A percentile compares a stretch with the other conserved stretches of the same genome.
phyloP scores from a whole-genome alignment of 2,888 invertebrate species.

The Lutraria lutraria region DNA sequence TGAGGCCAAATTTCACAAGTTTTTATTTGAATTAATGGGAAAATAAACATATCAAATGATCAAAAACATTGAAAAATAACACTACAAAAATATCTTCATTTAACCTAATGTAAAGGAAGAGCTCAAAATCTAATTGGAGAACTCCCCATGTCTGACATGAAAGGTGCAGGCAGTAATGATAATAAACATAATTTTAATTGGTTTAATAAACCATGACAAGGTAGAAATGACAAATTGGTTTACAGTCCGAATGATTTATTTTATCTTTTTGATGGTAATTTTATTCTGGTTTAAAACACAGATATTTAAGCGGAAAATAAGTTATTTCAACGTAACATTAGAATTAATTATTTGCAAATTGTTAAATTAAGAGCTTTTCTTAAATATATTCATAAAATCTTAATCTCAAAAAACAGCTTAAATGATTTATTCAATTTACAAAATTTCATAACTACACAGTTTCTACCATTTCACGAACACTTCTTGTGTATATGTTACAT shows the following conservation, averaged over 20 bases:
- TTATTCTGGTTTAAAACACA: neutral
- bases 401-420: no score
- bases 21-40: conserved; percentile 28
- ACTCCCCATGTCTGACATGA: neutral
- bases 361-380: no score
- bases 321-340: no score
- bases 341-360: no score
- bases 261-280: neutral
- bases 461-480: neutral
- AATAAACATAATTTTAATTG: conserved; percentile 27
- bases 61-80: conserved; percentile 29
- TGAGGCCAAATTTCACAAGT: conserved; percentile 27
- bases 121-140: neutral
- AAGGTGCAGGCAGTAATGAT: neutral
- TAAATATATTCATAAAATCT: no score
- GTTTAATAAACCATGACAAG: neutral
- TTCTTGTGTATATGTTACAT: neutral
- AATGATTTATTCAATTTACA: no score
- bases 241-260: neutral
- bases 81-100: conserved; percentile 33
- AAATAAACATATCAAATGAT: conserved; percentile 42
- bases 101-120: conserved; percentile 23
- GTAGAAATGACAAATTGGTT: conserved; percentile 16
- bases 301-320: neutral
- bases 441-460: neutral